Evolutionary conservation across 2,113 vertebrate genomes (phyloP).

Genomic region (Melanocharis versteri): DNA sequence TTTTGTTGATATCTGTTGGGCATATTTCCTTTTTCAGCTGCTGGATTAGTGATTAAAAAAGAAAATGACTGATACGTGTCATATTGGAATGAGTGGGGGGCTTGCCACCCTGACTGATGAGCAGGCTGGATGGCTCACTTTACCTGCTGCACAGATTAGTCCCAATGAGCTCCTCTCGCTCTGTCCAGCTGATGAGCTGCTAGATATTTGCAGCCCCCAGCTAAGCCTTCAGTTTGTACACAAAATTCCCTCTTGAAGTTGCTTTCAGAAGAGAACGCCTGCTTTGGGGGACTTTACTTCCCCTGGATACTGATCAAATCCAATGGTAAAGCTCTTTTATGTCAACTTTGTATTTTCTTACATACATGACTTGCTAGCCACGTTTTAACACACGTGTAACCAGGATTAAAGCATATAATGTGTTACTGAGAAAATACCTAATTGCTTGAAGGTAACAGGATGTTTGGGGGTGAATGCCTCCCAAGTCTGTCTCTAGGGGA

Average conservation of each 20-base stretch:
- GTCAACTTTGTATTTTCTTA: not conserved
- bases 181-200: not conserved
- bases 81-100: not conserved
- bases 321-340: not conserved
- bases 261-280: not conserved
- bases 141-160: not conserved
- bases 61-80: not conserved
- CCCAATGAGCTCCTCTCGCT: accelerated
- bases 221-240: not conserved
- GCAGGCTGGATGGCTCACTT: not conserved
- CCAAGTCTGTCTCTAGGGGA: constrained; percentile 20
- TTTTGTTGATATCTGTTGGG: not conserved
- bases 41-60: not conserved
- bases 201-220: not conserved
- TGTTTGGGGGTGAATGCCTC: not conserved
- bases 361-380: not conserved
- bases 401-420: not conserved
- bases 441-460: constrained; percentile 30
- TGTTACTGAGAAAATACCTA: not conserved
- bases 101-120: not conserved
- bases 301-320: not conserved
- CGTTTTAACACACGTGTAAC: not conserved
- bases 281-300: not conserved
- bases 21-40: not conserved
- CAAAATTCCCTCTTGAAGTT: not conserved